Evolutionary conservation across 2,888 invertebrate genomes (phyloP).

Genomic region (Drosophila picticornis): DNA sequence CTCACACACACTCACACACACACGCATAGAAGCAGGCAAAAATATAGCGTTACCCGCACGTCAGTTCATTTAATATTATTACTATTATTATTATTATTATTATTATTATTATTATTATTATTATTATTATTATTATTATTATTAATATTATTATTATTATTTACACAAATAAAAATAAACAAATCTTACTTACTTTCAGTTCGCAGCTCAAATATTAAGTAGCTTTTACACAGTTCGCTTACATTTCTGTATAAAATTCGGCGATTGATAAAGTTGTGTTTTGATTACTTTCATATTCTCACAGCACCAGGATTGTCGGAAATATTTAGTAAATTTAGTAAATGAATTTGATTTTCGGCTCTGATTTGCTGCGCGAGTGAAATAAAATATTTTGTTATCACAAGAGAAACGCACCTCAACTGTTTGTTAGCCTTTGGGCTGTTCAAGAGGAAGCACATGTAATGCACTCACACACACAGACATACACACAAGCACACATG

Average conservation of each 20-base stretch:
- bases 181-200: conserved; percentile 25
- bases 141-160: background rate
- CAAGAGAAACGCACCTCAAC: conserved; percentile 70
- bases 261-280: background rate
- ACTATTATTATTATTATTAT: too few species aligned
- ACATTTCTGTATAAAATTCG: conserved; percentile 4
- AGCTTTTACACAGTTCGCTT: conserved; percentile 7
- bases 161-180: background rate
- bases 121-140: background rate
- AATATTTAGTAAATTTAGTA: conserved; percentile 40
- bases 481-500: conserved; percentile 7
- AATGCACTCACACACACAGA: conserved; percentile 38
- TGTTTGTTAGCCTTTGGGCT: conserved; percentile 53
- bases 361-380: conserved; percentile 28
- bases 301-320: conserved; percentile 56
- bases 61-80: background rate
- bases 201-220: background rate
- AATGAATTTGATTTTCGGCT: conserved; percentile 12
- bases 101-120: background rate
- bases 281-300: conserved; percentile 41
- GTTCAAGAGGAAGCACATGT: conserved; percentile 61
- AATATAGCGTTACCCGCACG: background rate
- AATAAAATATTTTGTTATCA: conserved; percentile 61
- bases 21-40: background rate
- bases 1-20: conserved; percentile 5